A percentile compares a stretch with the other conserved stretches of the same genome.
These are phyloP conservation scores for Acanthosepion pharaonis DNA, from an alignment of 2,888 invertebrate genomes.

Conservation along the genomic window DNA sequence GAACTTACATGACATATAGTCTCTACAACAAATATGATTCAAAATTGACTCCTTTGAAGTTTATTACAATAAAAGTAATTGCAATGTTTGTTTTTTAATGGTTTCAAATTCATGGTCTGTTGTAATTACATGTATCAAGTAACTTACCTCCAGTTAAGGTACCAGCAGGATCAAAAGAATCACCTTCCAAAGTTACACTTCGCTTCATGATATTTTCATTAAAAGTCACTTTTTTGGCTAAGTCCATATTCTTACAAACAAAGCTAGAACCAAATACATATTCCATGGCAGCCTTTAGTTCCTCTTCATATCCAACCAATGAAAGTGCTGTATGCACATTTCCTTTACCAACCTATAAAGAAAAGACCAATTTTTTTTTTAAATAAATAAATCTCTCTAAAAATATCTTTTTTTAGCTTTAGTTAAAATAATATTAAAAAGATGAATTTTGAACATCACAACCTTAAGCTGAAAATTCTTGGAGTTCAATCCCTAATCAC, in stretches of 20 bases:
- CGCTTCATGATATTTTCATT: slow-evolving; percentile 77
- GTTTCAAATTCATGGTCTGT: too few relatives aligned
- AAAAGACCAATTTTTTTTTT: not conserved
- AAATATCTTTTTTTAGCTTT: too few relatives aligned
- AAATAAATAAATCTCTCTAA: too few relatives aligned
- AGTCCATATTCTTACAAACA: slow-evolving; percentile 86
- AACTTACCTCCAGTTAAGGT: slow-evolving; percentile 88
- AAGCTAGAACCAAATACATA: slow-evolving; percentile 90
- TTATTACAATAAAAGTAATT: too few relatives aligned
- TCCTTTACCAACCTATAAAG: slow-evolving; percentile 82
- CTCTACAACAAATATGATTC: too few relatives aligned
- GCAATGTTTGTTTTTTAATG: too few relatives aligned
- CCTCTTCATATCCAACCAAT: slow-evolving; percentile 82
- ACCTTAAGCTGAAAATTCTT: too few relatives aligned
- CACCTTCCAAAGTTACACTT: slow-evolving; percentile 90
- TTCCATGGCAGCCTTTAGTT: slow-evolving; percentile 85
- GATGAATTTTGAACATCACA: too few relatives aligned
- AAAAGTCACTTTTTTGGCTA: slow-evolving; percentile 87
- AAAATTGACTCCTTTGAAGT: too few relatives aligned
- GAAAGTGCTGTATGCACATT: slow-evolving; percentile 88
- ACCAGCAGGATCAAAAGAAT: slow-evolving; percentile 92
- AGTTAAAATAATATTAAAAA: too few relatives aligned
- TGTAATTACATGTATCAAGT: not conserved
- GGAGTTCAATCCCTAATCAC: too few relatives aligned
- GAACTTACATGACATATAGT: too few relatives aligned